Evolutionary conservation across 2,797 vertebrate genomes (phyloP), one percentile per base, ranked within the genome.

Genomic region (Orestias chungarensis): DNA sequence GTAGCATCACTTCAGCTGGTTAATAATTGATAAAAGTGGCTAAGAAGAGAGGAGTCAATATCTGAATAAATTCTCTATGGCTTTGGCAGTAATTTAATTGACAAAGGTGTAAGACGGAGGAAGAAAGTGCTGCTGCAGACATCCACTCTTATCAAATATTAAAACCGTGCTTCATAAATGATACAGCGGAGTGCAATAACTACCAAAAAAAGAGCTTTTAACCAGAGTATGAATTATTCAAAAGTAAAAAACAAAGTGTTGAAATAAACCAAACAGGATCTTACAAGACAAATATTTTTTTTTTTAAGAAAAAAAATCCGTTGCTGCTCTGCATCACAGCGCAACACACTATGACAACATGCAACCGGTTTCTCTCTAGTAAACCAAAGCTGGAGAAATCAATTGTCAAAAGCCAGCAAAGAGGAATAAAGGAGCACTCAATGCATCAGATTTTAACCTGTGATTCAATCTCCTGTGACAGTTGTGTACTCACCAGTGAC

Each of bases 401-500:
- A 86, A 83, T 75, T 42, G 55, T 47, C 62, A 76, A 67, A 74
- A 78, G 70, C 38, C 31, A 79, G 82, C 73, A 80, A 88, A 87
- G 74, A 76, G 29, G 64, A 66, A 67, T 70, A 82, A 59, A 85
- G 78, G 79, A 68, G 76, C 42, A 62, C 78, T 80, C 70, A 84
- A 84, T 86, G 78, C 85, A 66, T 70, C 80, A 66, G 73, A 82
- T 84, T 66, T 76, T 64, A 85, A 79, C 65, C 80, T 54, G 64
- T 86, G 82, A 81, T 88, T 79, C 70, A 76, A 89, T 82, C 68
- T 76, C 78, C 70, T 76, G 76, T 91, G 91, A 86, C 83, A 88
- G 88, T 74, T 76, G n/a, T 72, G 89, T 92, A 93, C 93, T 94
- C 89, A 94, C 93, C 91, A 57, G 74, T 87, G 83, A 88, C 85